Base-by-base conservation (phyloP, 2,888 invertebrate species). In the Drosophila mimetica region DNA sequence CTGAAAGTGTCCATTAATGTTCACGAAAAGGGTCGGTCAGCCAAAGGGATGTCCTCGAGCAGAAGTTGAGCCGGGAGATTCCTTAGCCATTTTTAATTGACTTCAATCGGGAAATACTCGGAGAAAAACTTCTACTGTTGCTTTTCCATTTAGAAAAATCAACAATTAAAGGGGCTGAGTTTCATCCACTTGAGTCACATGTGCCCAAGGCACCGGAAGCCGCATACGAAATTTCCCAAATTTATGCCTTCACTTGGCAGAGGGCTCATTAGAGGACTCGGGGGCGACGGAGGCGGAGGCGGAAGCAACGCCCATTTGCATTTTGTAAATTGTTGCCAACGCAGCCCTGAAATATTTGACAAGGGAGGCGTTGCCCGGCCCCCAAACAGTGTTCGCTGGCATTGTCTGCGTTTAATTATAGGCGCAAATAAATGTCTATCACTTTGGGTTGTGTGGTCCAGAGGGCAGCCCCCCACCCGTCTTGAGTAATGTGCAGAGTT, bases 401-500 rank as follows among this genome's bases (percentile, higher is more conserved):
- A 79, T 71, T 81, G 83, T 79, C 87, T 77, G 79, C 36, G 75
- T 76, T 85, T 86, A 86, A 85, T 85, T 88, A 88, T 84, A 79
- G 81, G 52, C 64, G 57, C 72, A 84, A 79, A 88, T 83, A 85
- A 88, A 84, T 86, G 84, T 79, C 86, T 71, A 63, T 73, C 71
- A 71, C 71, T 79, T 65, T 55, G 60, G 66, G 77, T 71, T 77
- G 63, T 74, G 61, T 67, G 76, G 84, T 82, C 55, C 54, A 55
- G 50, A 42, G 20, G 61, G 30, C 44, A 22, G 6, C 5, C 6
- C 16, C 47, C 37, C 57, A n/a, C 47, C 14, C 32, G 48, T 22
- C 54, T n/a, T 36, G 46, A 53, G 51, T 58, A 51, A 53, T 61
- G 71, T 61, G 60, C 44, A 18, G 76, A 64, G 52, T 74, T 80